Base-by-base conservation (phyloP, 2,797 vertebrate species). In the Gobionotothen gibberifrons region DNA sequence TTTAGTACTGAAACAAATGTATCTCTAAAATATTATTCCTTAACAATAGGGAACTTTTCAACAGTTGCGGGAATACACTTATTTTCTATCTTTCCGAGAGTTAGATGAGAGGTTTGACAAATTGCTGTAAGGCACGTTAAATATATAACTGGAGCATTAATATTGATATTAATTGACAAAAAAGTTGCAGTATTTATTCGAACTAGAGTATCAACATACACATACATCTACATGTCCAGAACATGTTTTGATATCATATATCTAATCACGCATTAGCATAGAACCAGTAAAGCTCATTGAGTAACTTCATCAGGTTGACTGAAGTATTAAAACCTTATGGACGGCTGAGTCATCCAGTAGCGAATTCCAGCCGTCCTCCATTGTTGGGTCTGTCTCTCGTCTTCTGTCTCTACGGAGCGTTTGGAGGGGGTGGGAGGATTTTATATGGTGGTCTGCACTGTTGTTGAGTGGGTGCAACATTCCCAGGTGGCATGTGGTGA, bases 391-490 rank as follows among this genome's bases (percentile, higher is more conserved):
- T 65, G 56, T 69, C 56, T 79, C 71, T 77, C 74, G 40, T 79
- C 67, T 61, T 4, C 58, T 36, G 44, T 29, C 66, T 40, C 66
- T 36, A 15, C 52, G 61, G 53, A 79, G 70, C 54, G 40, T 71
- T 71, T 79, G 4, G 7, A 51, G 51, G 29, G 63, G 77, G 51
- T 11, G 40, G 55, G 76, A 69, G 76, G 51, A 61, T 80, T 87
- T 87, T 77, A 86, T 87, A 78, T 73, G 77, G 47, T 40, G 79
- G 85, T 85, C 86, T 86, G 83, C 77, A 62, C 82, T 74, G 82
- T 84, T 87, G 84, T 78, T 89, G 90, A 95, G 94, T 93, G 88
- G 93, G 93, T 95, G 94, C 84, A 69, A 94, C 93, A 95, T 95
- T 94, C 94, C 85, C 89, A 87, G 87, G 84, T 93, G 93, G 85